Conservation (phyloP, 2,113 vertebrate species). For the Melanocharis versteri region DNA sequence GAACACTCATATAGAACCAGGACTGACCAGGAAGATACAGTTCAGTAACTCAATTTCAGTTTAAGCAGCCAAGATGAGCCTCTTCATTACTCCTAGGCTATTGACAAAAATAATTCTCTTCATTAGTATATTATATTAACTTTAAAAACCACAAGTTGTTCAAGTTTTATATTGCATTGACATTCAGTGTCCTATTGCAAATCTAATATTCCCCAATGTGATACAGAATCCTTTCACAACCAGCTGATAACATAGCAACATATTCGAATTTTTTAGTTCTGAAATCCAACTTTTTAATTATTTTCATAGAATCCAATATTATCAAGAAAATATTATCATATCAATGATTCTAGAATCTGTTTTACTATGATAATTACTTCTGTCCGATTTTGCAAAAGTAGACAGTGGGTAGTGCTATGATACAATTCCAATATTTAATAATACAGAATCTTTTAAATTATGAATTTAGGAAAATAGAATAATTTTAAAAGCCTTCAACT, state of each 20-base stretch:
- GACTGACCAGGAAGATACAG: background rate
- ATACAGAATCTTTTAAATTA: background rate
- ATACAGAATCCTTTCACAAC: slow-evolving; percentile 41
- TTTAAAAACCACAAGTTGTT: background rate
- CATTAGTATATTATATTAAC: slow-evolving; percentile 11
- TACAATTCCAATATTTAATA: background rate
- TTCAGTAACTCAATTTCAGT: background rate
- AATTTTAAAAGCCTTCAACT: background rate
- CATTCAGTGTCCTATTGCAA: slow-evolving; percentile 20
- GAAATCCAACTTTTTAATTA: slow-evolving; percentile 30
- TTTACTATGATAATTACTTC: background rate
- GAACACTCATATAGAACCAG: background rate
- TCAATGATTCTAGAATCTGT: slow-evolving; percentile 13
- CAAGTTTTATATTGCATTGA: background rate
- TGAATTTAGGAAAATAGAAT: background rate
- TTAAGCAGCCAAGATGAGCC: background rate
- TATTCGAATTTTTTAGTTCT: slow-evolving; percentile 6
- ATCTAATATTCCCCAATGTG: slow-evolving; percentile 6
- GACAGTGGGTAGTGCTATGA: background rate
- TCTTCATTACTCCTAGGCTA: background rate
- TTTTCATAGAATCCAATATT: slow-evolving; percentile 17
- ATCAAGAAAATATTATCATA: slow-evolving; percentile 25
- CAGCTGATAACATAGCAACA: slow-evolving; percentile 51
- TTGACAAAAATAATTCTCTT: background rate
- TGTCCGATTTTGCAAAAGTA: background rate